These are phyloP conservation scores for Melanophora roralis DNA, from an alignment of 2,888 invertebrate genomes.

Conservation along the genomic window DNA sequence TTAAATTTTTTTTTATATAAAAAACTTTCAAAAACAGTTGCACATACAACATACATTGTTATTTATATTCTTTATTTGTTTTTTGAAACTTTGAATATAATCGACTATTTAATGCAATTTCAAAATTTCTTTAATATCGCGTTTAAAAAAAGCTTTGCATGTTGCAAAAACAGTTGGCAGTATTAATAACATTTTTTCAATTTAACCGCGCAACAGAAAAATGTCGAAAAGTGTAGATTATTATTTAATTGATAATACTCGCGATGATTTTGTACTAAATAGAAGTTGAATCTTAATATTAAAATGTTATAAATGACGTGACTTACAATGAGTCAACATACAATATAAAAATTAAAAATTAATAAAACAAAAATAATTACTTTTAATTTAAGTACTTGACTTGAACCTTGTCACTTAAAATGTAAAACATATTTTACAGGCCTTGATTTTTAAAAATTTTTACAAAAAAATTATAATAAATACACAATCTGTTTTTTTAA, in stretches of 20 bases:
- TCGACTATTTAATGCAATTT: conserved; percentile 2
- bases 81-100: conserved; percentile 5
- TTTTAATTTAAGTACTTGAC: too few species aligned
- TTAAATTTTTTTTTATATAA: not conserved
- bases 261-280: not conserved
- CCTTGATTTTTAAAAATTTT: too few species aligned
- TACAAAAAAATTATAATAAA: too few species aligned
- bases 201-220: too few species aligned
- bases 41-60: not conserved
- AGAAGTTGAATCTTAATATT: conserved; percentile 27
- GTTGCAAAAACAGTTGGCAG: conserved; percentile 23
- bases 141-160: conserved; percentile 30
- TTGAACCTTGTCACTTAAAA: too few species aligned
- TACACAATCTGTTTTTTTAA: too few species aligned
- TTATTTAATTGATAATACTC: conserved; percentile 20
- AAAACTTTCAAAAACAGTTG: not conserved
- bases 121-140: conserved; percentile 2
- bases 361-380: not conserved
- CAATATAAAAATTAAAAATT: not conserved
- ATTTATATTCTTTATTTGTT: not conserved
- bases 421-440: too few species aligned
- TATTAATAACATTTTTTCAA: not conserved
- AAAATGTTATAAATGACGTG: conserved; percentile 44
- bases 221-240: not conserved
- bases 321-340: conserved; percentile 10